Evolutionary conservation across 2,113 vertebrate genomes (phyloP), one percentile per base, ranked within the genome.

Genomic region (Hucho hucho): DNA sequence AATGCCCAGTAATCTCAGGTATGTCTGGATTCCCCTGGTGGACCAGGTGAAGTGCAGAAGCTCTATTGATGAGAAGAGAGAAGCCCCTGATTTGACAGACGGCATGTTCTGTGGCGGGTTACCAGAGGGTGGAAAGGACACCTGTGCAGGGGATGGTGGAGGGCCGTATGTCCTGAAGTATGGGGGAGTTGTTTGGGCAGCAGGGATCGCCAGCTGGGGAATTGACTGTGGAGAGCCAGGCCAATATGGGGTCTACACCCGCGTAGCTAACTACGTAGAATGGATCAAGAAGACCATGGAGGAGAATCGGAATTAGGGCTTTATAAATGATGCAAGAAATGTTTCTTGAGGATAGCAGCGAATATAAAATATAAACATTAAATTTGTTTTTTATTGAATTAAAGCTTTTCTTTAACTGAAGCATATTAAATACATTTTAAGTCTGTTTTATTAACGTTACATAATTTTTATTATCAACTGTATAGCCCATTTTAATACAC

Each of bases 261-360:
- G 1, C 76, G 87, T 91, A 0, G 4, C 2, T 1, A 84, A 86
- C 46, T 91, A 90, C 65, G 0, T 86, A 61, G 69, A 83, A 75
- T 91, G 90, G 80, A 87, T 92, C 94, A 90, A 93, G 64, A 90
- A 94, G 75, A 93, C 93, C 80, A 90, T 93, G 79, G 43, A 84
- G 9, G 84, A 90, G 28, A 90, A 89, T 46, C 1, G 5, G 6
- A 32, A 32, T 29, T 29, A 29, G 5, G 29, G 29, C 4, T 32
- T 5, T 32, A 32, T 32, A 32, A 32, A 32, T 32, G 5, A 32
- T 32, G 29, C 5, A 32, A 32, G 29, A 32, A 32, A 32, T 32
- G 29, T 32, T 32, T 32, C 5, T 32, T 5, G 1, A 32, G 5
- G 29, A 32, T 32, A 32, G 4, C 5, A 32, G 29, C 4, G 6